phyloP scores from a whole-genome alignment of 1,140 invertebrate species.

The Drosophila tristis region DNA sequence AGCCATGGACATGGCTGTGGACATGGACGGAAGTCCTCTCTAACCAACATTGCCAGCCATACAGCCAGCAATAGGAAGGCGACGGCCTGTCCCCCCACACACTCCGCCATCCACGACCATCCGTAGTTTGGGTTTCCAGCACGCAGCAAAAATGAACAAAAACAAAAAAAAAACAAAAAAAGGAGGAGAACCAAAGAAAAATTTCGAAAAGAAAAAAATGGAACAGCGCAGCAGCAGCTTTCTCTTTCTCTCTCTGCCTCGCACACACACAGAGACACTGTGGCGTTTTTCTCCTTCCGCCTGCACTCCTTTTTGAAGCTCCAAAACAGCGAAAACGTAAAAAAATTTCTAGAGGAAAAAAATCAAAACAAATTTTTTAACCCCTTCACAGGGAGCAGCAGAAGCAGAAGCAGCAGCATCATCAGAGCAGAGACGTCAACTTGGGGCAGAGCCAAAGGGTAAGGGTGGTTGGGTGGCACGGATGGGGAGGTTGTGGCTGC shows the following conservation, averaged over 20 bases:
- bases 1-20: constrained; percentile 53
- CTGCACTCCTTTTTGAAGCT: constrained; percentile 19
- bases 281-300: not conserved
- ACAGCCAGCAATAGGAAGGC: constrained; percentile 51
- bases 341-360: constrained; percentile 63
- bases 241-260: constrained; percentile 25
- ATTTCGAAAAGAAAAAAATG: constrained; percentile 69
- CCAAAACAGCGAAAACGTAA: constrained; percentile 56
- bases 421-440: constrained; percentile 22
- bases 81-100: constrained; percentile 53
- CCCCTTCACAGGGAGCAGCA: constrained; percentile 59
- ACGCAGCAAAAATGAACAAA: constrained; percentile 75
- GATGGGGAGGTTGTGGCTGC: constrained; percentile 56
- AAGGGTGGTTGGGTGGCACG: constrained; percentile 3
- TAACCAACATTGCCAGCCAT: constrained; percentile 63
- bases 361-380: constrained; percentile 81
- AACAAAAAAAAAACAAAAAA: constrained; percentile 19
- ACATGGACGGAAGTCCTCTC: constrained; percentile 73
- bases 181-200: constrained; percentile 36
- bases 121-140: constrained; percentile 58
- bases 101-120: constrained; percentile 39
- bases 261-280: not conserved
- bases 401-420: constrained; percentile 31
- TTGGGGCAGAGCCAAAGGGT: not conserved
- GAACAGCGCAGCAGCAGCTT: constrained; percentile 63